A percentile compares a stretch with the other conserved stretches of the same genome.
Evolutionary conservation across 2,888 invertebrate species (phyloP).

Genomic region (Selenia dentaria): DNA sequence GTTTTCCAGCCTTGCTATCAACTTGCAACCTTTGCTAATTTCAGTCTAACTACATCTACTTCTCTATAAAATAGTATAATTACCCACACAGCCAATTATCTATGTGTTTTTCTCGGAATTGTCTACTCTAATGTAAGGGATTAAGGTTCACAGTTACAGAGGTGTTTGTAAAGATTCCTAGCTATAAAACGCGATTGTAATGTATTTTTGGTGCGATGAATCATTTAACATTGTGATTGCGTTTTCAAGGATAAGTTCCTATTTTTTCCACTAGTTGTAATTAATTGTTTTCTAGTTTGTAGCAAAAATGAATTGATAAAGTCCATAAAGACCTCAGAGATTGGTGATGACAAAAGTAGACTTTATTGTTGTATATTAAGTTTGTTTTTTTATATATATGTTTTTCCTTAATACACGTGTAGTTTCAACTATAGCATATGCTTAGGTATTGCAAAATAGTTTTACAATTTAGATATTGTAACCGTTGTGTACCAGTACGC

Average conservation of each 20-base stretch:
- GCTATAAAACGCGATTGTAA: slow-evolving; percentile 15
- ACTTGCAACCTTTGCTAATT: background rate
- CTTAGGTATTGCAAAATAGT: too few relatives aligned
- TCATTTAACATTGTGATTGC: slow-evolving; percentile 28
- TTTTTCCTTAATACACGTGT: too few relatives aligned
- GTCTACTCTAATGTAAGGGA: slow-evolving; percentile 1
- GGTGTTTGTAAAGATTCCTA: slow-evolving; percentile 12
- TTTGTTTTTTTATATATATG: too few relatives aligned
- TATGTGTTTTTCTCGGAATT: background rate
- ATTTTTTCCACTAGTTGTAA: slow-evolving; percentile 22
- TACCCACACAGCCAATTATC: slow-evolving; percentile 9
- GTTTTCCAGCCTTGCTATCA: too few relatives aligned
- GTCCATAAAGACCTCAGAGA: too few relatives aligned
- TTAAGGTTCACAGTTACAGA: slow-evolving; percentile 5
- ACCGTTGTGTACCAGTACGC: too few relatives aligned
- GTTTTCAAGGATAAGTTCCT: slow-evolving; percentile 32
- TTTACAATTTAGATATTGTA: too few relatives aligned
- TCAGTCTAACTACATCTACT: background rate
- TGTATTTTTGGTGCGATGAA: slow-evolving; percentile 26
- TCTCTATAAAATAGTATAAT: slow-evolving; percentile 9
- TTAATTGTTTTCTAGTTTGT: slow-evolving; percentile 2
- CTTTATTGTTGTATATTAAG: too few relatives aligned
- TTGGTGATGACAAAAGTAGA: too few relatives aligned
- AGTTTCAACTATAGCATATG: too few relatives aligned
- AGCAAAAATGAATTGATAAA: background rate